Evolutionary conservation across 2,888 invertebrate genomes (phyloP).

Genomic region (Caenorhabditis sulstoni): DNA sequence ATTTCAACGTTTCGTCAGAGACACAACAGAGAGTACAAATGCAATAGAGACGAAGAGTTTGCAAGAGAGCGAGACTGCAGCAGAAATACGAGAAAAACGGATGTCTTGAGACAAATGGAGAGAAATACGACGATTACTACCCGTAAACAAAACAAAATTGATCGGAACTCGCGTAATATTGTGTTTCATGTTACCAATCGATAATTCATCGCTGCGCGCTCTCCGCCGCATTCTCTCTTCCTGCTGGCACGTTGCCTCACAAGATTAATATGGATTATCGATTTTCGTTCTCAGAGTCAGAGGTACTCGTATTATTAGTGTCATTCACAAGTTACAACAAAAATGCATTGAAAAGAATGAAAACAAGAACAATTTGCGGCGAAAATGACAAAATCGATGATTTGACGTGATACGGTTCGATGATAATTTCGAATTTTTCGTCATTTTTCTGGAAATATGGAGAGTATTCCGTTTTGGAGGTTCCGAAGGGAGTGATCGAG

Average conservation of each 20-base stretch:
- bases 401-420: conserved; percentile 48
- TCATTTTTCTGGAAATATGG: conserved; percentile 18
- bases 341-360: conserved; percentile 1
- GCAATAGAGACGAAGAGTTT: conserved; percentile 2
- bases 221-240: too few species aligned
- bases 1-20: not conserved
- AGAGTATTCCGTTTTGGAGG: conserved; percentile 21
- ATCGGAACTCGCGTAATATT: too few species aligned
- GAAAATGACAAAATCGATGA: not conserved
- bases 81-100: too few species aligned
- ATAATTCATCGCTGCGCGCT: too few species aligned
- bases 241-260: too few species aligned
- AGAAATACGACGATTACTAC: too few species aligned
- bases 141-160: too few species aligned
- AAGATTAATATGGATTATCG: too few species aligned
- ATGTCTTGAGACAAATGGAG: too few species aligned
- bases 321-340: not conserved
- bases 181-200: too few species aligned
- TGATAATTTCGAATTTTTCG: conserved; percentile 45
- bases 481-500: not conserved
- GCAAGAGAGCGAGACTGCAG: conserved; percentile 23
- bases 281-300: too few species aligned
- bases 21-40: not conserved
- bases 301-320: conserved; percentile 13
- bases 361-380: not conserved